These are phyloP conservation scores for Merops nubicus DNA, from an alignment of 2,113 vertebrate genomes.

Conservation along the genomic window DNA sequence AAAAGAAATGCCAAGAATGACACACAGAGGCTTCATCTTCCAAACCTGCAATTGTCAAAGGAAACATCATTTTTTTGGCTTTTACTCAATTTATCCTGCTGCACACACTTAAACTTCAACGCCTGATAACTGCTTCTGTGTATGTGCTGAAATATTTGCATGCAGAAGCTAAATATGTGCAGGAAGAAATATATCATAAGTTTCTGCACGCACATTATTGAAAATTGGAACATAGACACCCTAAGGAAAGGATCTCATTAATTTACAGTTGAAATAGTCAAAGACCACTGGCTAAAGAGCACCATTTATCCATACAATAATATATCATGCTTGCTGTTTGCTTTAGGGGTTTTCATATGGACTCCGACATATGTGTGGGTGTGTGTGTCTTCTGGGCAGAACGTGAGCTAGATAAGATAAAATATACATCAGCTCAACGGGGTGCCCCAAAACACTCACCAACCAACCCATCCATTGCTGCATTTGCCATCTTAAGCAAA, in stretches of 20 bases:
- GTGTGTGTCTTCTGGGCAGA: background rate
- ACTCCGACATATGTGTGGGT: background rate
- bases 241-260: background rate
- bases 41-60: background rate
- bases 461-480: constrained; percentile 33
- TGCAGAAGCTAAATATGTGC: background rate
- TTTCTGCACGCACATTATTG: background rate
- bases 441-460: constrained; percentile 41
- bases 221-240: background rate
- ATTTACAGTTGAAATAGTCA: background rate
- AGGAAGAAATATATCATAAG: background rate
- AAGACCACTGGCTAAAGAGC: background rate
- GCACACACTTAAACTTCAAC: background rate
- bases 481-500: constrained; percentile 56
- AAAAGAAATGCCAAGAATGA: background rate
- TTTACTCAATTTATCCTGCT: background rate
- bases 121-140: background rate
- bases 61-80: background rate
- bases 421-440: constrained; percentile 20
- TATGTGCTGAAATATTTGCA: background rate
- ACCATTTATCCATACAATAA: background rate
- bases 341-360: background rate
- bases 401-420: constrained; percentile 39
- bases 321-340: background rate
- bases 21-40: background rate